Evolutionary conservation across 2,888 invertebrate genomes (phyloP).

Genomic region (Agrilus biguttatus): DNA sequence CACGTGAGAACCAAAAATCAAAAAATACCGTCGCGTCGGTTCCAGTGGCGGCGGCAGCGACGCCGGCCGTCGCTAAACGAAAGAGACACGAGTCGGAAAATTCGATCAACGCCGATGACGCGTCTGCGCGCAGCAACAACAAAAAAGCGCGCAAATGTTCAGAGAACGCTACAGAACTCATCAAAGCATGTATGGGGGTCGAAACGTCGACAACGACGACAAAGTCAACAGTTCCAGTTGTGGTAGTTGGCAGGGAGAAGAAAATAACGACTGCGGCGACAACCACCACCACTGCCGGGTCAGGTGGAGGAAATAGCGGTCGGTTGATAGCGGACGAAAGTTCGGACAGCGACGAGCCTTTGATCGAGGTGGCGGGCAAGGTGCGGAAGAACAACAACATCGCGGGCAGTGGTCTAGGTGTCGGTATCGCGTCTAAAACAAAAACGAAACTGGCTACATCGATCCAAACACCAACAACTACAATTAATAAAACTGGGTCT

Average conservation of each 20-base stretch:
- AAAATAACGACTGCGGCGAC: not conserved
- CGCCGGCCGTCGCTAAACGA: constrained; percentile 39
- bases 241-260: not conserved
- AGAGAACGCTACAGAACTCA: constrained; percentile 44
- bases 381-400: constrained; percentile 34
- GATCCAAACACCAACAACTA: constrained; percentile 8
- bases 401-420: not conserved
- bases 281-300: not conserved
- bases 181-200: constrained; percentile 26
- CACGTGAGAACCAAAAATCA: constrained; percentile 8
- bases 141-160: constrained; percentile 40
- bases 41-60: constrained; percentile 7
- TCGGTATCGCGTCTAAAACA: constrained; percentile 3
- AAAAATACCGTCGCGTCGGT: constrained; percentile 6
- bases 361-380: constrained; percentile 55
- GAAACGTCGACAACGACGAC: constrained; percentile 21
- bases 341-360: constrained; percentile 69
- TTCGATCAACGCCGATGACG: constrained; percentile 41
- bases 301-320: not conserved
- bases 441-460: constrained; percentile 7
- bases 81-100: constrained; percentile 71
- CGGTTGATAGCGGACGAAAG: constrained; percentile 45
- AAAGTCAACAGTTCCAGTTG: constrained; percentile 8
- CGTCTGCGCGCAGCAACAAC: constrained; percentile 11
- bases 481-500: constrained; percentile 9